Evolutionary conservation across 2,888 invertebrate species (phyloP).

Genomic region (Stegana nigrithorax): DNA sequence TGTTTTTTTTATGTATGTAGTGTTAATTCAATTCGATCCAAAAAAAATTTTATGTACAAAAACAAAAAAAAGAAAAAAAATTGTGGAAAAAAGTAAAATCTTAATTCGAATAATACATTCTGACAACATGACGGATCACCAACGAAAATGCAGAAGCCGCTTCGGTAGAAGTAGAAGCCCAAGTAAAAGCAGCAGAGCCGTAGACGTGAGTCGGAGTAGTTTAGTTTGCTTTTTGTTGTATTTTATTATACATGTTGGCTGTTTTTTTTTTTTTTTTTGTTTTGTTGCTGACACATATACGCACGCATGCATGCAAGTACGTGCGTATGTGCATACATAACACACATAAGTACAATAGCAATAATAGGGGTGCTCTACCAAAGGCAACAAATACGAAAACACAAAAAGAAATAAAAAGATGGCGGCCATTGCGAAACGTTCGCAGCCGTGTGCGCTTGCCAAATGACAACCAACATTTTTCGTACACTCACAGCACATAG

Average conservation of each 20-base stretch:
- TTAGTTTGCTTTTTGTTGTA: constrained; percentile 48
- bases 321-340: constrained; percentile 21
- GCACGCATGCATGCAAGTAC: constrained; percentile 20
- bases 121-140: constrained; percentile 71
- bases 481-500: neutral
- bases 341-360: constrained; percentile 16
- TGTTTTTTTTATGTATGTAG: constrained; percentile 27
- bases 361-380: constrained; percentile 53
- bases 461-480: neutral
- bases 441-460: constrained; percentile 33
- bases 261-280: neutral
- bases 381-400: no score
- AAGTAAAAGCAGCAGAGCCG: constrained; percentile 25
- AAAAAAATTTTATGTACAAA: constrained; percentile 31
- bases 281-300: constrained; percentile 6
- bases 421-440: constrained; percentile 50
- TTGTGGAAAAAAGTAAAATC: constrained; percentile 64
- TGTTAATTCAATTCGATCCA: constrained; percentile 58
- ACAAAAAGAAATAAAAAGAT: constrained; percentile 45
- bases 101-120: constrained; percentile 70
- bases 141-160: constrained; percentile 60
- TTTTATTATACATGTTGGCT: no score
- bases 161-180: no score
- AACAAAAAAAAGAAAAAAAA: constrained; percentile 19
- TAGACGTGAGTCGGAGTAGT: constrained; percentile 17